Conservation (phyloP, 2,888 invertebrate genomes). For the Hermodice carunculata region DNA sequence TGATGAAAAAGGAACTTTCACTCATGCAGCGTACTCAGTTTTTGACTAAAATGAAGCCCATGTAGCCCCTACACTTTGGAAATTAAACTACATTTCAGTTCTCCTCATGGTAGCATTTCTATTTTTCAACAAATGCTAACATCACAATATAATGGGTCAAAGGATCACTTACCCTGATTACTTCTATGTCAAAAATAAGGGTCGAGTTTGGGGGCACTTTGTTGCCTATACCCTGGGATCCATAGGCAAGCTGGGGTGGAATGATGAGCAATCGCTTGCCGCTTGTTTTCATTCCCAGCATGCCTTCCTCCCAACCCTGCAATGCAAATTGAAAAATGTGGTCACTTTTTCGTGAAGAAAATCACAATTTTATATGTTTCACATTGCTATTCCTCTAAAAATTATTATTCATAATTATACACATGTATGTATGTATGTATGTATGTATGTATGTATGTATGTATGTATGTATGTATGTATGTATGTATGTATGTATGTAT, state of each 20-base stretch:
- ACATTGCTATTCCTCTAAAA: no score
- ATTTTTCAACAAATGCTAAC: no score
- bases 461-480: background rate
- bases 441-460: background rate
- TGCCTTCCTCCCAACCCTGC: slow-evolving; percentile 67
- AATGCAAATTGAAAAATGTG: background rate
- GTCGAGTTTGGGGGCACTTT: slow-evolving; percentile 64
- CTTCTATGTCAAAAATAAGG: slow-evolving; percentile 65
- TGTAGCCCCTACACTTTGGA: no score
- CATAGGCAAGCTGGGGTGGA: slow-evolving; percentile 64
- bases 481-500: background rate
- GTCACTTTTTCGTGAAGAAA: background rate
- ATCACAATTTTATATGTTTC: no score
- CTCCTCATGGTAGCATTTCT: no score
- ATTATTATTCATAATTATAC: background rate
- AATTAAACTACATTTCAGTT: no score
- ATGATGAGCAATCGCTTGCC: slow-evolving; percentile 60
- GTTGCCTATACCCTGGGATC: slow-evolving; percentile 57
- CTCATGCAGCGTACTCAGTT: no score
- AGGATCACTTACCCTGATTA: slow-evolving; percentile 58
- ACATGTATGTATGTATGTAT: background rate
- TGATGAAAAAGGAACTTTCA: no score
- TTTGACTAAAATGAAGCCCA: no score
- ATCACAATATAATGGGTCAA: no score
- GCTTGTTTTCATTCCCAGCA: slow-evolving; percentile 66